Evolutionary conservation across 2,113 vertebrate species (phyloP).

Genomic region (Microtus oregoni): DNA sequence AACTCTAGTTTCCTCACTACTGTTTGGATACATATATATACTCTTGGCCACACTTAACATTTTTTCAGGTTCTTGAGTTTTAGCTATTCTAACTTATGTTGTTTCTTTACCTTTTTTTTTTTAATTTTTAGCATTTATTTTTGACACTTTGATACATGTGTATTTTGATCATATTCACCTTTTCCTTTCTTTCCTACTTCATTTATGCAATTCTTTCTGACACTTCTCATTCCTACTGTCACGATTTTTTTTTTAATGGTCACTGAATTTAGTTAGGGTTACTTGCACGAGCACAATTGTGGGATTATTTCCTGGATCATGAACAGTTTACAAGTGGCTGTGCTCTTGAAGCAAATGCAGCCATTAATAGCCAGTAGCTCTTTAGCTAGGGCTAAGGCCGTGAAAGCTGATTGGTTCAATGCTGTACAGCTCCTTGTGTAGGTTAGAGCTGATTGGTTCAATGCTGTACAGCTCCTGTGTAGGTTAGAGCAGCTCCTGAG

Average conservation of each 20-base stretch:
- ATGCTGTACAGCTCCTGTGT: neutral
- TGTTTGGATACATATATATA: neutral
- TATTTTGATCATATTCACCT: neutral
- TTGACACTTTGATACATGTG: neutral
- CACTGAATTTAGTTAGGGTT: neutral
- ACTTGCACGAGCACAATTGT: neutral
- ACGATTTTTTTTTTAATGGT: neutral
- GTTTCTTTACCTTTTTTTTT: neutral
- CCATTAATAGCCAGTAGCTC: neutral
- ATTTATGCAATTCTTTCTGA: neutral
- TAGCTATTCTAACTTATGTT: neutral
- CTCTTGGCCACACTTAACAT: neutral
- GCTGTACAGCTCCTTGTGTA: neutral
- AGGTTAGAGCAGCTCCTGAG: too few relatives aligned
- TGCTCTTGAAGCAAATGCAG: neutral
- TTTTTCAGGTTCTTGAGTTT: neutral
- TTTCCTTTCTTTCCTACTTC: neutral
- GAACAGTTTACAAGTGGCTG: neutral
- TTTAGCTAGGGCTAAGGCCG: neutral
- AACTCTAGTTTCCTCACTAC: rapidly evolving
- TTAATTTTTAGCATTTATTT: neutral
- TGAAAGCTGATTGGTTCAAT: neutral
- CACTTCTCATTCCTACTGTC: neutral
- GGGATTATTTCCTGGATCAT: too few relatives aligned
- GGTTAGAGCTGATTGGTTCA: too few relatives aligned